Evolutionary conservation across 2,888 invertebrate genomes (phyloP), one percentile per base, ranked within the genome.

Genomic region (Callosobruchus maculatus): DNA sequence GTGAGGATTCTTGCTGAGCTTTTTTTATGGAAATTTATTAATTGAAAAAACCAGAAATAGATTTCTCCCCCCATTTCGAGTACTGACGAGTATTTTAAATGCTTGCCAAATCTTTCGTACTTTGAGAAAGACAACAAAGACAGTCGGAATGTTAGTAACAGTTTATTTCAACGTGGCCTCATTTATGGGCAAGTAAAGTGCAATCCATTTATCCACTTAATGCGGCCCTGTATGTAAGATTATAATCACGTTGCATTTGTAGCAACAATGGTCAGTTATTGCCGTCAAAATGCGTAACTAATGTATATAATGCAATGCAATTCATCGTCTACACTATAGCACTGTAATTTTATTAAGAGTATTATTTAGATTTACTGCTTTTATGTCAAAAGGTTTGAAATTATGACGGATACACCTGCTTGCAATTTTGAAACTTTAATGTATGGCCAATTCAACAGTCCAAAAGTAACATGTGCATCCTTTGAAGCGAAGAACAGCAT

Each of bases 251-350:
- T 13, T 13, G 49, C 49, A 49, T 49, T 49, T 49, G 49, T 49
- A 49, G 78, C 79, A 81, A 79, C 79, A 81, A 80, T 82, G 78
- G 77, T 77, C 79, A 78, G 77, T 80, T 80, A 82, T 81, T 81
- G 81, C 81, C 79, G 79, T 79, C 79, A 78, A 77, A 77, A 80
- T 79, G 82, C 81, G 81, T 82, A 80, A 82, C 82, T 82, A 80
- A 82, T 82, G 77, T 76, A 72, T 74, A 76, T 71, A 74, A 49
- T 49, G 5, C 49, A 49, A 49, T 49, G 49, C 49, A 49, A n/a
- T n/a, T 18, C 49, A 13, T 18, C 26, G 26, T n/a, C 30, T 30
- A 9, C 9, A 30, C 9, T 9, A 3, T 30, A 30, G 18, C 49
- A 18, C 13, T 49, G 1, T 30, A 30, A 30, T 49, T 49, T 49